A percentile compares a stretch with the other conserved stretches of the same genome.
phyloP scores from a whole-genome alignment of 2,797 vertebrate genomes.

The Siniperca undulata region DNA sequence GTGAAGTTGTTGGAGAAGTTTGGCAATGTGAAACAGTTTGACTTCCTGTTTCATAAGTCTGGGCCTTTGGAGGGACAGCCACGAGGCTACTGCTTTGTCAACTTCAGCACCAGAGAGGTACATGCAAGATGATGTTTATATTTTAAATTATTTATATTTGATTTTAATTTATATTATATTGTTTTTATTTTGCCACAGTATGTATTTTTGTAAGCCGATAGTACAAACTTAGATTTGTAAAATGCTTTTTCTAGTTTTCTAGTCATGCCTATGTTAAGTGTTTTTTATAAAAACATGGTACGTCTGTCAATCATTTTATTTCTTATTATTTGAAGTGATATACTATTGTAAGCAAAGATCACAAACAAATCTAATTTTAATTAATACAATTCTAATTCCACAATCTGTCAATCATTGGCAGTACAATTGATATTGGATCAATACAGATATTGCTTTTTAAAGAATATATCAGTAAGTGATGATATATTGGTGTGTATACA shows the following conservation, averaged over 20 bases:
- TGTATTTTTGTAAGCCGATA: neutral
- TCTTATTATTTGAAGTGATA: neutral
- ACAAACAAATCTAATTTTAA: neutral
- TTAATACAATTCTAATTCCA: neutral
- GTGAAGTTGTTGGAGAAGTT: constrained; percentile 98
- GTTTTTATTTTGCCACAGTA: neutral
- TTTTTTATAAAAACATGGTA: neutral
- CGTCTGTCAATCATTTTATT: neutral
- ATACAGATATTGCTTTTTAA: constrained; percentile 2
- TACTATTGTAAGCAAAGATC: neutral
- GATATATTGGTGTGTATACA: neutral
- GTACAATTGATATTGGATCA: neutral
- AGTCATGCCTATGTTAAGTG: neutral
- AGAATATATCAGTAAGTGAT: neutral
- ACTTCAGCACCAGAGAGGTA: constrained; percentile 98
- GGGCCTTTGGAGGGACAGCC: constrained; percentile 98
- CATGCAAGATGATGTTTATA: neutral
- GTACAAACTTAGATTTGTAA: neutral
- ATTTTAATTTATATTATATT: neutral
- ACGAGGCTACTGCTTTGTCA: constrained; percentile 98
- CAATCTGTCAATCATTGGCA: neutral
- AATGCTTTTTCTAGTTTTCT: neutral
- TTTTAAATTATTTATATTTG: neutral
- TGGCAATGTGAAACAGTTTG: constrained; percentile 97
- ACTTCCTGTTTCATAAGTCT: constrained; percentile 98